phyloP scores from a whole-genome alignment of 2,888 invertebrate genomes.

The Uloborus plumipes region DNA sequence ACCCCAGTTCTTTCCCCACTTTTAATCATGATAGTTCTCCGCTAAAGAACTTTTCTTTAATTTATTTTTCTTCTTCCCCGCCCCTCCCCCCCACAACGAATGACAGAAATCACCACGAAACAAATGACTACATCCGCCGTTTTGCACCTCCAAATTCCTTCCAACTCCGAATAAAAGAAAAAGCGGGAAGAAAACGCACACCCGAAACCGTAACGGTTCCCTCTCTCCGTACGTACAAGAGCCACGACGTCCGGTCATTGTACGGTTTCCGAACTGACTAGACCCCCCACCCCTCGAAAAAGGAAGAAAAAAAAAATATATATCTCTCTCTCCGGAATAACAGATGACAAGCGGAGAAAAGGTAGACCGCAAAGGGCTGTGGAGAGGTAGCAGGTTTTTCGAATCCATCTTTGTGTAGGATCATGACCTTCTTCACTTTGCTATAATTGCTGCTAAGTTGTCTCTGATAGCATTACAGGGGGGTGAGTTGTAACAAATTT shows the following conservation, averaged over 20 bases:
- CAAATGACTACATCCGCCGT: not conserved
- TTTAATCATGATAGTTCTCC: too few species aligned
- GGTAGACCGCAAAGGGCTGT: too few species aligned
- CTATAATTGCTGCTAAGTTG: too few species aligned
- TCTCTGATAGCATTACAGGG: too few species aligned
- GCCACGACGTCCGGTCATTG: slow-evolving; percentile 25
- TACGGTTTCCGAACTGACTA: slow-evolving; percentile 37
- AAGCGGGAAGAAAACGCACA: slow-evolving; percentile 1
- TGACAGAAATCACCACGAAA: slow-evolving; percentile 1
- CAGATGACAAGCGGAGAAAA: slow-evolving; percentile 42
- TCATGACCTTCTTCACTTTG: too few species aligned
- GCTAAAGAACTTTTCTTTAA: not conserved
- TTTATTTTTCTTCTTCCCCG: not conserved
- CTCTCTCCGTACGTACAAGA: not conserved
- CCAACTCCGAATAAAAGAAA: not conserved
- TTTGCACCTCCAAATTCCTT: not conserved
- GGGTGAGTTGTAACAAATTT: too few species aligned
- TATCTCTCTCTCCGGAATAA: slow-evolving; percentile 2
- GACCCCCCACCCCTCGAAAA: not conserved
- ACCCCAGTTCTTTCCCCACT: too few species aligned
- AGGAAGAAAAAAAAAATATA: too few species aligned
- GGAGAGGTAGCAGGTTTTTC: too few species aligned
- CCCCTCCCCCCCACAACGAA: not conserved
- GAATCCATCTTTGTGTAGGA: too few species aligned
- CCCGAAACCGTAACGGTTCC: slow-evolving; percentile 14